Conservation (phyloP, 1,140 invertebrate genomes). For the Drosophila lacertosa region DNA sequence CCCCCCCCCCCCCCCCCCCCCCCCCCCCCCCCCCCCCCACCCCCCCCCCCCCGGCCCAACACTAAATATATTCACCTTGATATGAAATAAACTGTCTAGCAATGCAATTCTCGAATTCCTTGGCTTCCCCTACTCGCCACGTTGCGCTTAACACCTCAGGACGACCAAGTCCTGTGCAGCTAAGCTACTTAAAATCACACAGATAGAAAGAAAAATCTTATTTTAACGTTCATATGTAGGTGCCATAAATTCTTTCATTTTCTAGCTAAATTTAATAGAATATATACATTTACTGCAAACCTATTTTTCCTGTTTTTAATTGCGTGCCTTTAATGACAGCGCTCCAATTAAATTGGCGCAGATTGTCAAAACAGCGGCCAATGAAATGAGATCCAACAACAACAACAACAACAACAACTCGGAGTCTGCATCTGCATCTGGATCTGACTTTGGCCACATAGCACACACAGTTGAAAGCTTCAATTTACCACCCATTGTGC, state of each 20-base stretch:
- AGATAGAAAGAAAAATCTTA: too few species aligned
- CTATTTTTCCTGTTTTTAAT: conserved; percentile 26
- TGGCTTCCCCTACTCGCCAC: neutral
- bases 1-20: neutral
- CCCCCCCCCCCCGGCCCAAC: neutral
- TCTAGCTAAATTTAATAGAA: too few species aligned
- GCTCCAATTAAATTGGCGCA: conserved; percentile 75
- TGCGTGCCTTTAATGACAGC: conserved; percentile 75
- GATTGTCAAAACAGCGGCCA: conserved; percentile 76
- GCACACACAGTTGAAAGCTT: conserved; percentile 66
- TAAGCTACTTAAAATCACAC: too few species aligned
- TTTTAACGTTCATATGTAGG: too few species aligned
- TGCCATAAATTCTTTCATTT: too few species aligned
- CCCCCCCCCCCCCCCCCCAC: neutral
- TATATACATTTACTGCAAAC: too few species aligned
- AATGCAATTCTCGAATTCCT: conserved; percentile 9
- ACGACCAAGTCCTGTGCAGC: too few species aligned
- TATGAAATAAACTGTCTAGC: conserved; percentile 61
- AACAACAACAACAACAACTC: conserved; percentile 1
- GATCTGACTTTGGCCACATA: conserved; percentile 26
- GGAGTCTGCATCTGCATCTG: conserved; percentile 10
- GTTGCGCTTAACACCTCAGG: conserved; percentile 11
- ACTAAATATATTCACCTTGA: conserved; percentile 42
- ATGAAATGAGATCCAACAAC: conserved; percentile 64
- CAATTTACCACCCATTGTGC: conserved; percentile 80